Percentiles rank a stretch among this genome's conserved stretches.
Conservation (phyloP, 2,797 vertebrate species). For the Danio tinwini region DNA sequence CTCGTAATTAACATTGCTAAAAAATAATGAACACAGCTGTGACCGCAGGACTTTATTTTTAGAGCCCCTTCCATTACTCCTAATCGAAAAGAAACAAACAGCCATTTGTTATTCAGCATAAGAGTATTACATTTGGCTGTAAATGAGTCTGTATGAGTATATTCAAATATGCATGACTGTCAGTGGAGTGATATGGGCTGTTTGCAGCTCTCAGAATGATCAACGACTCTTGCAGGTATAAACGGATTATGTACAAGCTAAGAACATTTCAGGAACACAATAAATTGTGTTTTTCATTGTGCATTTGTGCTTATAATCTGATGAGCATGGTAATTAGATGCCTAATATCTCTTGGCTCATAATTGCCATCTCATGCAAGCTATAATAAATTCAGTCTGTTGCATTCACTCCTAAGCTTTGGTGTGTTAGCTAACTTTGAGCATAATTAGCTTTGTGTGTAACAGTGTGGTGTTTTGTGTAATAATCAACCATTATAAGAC, state of each 20-base stretch:
- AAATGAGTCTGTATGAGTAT: constrained; percentile 17
- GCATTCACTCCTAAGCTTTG: constrained; percentile 58
- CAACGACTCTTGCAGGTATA: constrained; percentile 24
- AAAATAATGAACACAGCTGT: constrained; percentile 7
- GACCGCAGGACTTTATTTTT: constrained; percentile 18
- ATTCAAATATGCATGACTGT: constrained; percentile 36
- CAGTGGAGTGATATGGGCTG: constrained; percentile 11
- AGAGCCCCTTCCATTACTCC: neutral
- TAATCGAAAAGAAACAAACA: neutral
- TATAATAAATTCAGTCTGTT: constrained; percentile 67
- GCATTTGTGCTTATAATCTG: constrained; percentile 39
- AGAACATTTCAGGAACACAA: constrained; percentile 16
- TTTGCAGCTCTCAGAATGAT: constrained; percentile 38
- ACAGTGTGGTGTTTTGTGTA: neutral
- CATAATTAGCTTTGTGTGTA: constrained; percentile 8
- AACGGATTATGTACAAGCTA: constrained; percentile 39
- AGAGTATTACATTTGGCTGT: constrained; percentile 1
- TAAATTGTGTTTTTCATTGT: constrained; percentile 22
- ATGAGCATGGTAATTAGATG: constrained; percentile 39
- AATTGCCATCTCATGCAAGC: constrained; percentile 52
- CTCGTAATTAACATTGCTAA: neutral
- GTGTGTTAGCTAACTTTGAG: constrained; percentile 29
- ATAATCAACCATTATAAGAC: neutral
- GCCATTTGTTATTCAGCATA: neutral
- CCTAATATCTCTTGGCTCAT: constrained; percentile 46